Conservation (phyloP, 2,888 invertebrate genomes). For the Aelia acuminata region DNA sequence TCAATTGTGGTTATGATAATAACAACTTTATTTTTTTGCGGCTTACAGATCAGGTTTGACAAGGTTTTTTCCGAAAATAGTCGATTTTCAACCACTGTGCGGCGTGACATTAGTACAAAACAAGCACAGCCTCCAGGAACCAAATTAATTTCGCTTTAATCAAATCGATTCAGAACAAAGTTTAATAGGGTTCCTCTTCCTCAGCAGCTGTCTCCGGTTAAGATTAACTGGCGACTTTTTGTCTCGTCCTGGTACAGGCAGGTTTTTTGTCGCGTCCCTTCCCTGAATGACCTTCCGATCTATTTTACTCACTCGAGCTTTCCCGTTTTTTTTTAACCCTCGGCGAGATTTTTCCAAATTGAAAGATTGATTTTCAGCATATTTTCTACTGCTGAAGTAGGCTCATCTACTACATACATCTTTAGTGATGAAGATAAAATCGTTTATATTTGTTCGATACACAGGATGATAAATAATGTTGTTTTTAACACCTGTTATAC, state of each 20-base stretch:
- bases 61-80: too few relatives aligned
- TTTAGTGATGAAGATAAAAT: too few relatives aligned
- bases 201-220: not conserved
- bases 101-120: not conserved
- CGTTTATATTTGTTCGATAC: too few relatives aligned
- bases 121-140: not conserved
- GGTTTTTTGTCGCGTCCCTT: constrained; percentile 7
- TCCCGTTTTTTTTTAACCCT: not conserved
- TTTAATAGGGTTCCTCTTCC: constrained; percentile 40
- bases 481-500: too few relatives aligned
- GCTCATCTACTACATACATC: too few relatives aligned
- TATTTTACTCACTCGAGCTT: not conserved
- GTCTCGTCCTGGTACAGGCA: not conserved
- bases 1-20: too few relatives aligned
- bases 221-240: constrained; percentile 22
- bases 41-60: too few relatives aligned
- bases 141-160: constrained; percentile 39
- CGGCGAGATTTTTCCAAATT: not conserved
- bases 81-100: not conserved
- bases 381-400: not conserved
- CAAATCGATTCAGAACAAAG: not conserved
- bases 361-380: not conserved
- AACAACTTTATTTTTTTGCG: too few relatives aligned
- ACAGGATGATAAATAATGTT: too few relatives aligned
- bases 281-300: not conserved